Conservation (phyloP, 2,113 vertebrate species). For the Pterocles burchelli region DNA sequence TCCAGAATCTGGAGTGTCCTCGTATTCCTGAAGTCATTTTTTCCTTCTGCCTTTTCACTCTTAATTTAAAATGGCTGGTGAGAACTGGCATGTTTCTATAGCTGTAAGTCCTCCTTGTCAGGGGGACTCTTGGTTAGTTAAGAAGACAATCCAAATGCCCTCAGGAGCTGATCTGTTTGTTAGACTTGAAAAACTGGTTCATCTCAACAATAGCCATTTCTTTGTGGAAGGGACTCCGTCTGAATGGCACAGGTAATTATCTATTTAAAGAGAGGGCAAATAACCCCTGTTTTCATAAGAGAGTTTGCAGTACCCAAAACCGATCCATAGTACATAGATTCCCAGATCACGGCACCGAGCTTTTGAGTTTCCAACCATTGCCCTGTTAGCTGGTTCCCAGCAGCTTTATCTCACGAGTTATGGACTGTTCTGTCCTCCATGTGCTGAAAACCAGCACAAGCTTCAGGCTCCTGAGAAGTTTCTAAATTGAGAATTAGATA, state of each 20-base stretch:
- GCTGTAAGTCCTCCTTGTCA: background rate
- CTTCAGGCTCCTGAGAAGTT: background rate
- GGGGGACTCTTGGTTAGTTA: background rate
- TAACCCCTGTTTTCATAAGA: background rate
- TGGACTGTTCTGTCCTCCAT: background rate
- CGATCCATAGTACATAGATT: background rate
- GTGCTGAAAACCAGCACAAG: background rate
- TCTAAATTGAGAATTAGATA: conserved; percentile 18
- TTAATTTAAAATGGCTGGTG: background rate
- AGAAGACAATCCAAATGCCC: background rate
- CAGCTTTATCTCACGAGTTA: background rate
- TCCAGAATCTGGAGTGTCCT: background rate
- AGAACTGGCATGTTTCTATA: background rate
- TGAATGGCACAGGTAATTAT: background rate
- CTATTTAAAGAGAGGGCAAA: background rate
- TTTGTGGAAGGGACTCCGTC: background rate
- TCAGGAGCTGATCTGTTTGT: background rate
- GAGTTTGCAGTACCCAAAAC: background rate
- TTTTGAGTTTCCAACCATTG: background rate
- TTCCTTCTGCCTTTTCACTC: background rate
- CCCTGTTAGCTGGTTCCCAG: background rate
- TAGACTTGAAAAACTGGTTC: conserved; percentile 39
- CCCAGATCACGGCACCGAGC: background rate
- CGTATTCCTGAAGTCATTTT: background rate
- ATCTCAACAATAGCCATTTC: background rate